A percentile compares a stretch with the other conserved stretches of the same genome.
phyloP scores from a whole-genome alignment of 2,113 vertebrate species.

The Recurvirostra avosetta region DNA sequence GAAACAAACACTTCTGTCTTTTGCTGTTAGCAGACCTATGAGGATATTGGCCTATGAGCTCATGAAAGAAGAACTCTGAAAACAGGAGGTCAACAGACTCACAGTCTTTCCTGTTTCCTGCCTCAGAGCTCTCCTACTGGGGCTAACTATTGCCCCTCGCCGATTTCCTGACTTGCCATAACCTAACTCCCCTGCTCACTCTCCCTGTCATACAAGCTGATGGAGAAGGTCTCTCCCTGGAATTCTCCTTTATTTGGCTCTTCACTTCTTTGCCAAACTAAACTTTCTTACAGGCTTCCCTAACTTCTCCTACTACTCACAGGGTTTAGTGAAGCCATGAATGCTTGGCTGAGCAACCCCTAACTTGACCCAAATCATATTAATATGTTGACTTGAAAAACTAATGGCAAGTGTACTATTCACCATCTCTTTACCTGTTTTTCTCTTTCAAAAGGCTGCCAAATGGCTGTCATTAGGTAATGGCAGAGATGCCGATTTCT shows the following conservation, averaged over 20 bases:
- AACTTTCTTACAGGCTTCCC: conserved; percentile 13
- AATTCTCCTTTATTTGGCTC: neutral
- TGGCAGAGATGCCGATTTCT: neutral
- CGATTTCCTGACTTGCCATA: conserved; percentile 8
- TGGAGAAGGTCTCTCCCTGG: neutral
- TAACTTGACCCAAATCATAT: neutral
- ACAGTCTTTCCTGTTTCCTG: conserved; percentile 35
- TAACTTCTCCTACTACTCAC: neutral
- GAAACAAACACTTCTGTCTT: conserved; percentile 27
- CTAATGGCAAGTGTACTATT: neutral
- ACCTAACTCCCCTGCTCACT: neutral
- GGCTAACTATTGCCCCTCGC: neutral
- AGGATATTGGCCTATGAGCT: conserved; percentile 38
- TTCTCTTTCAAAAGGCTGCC: neutral
- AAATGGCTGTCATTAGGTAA: neutral
- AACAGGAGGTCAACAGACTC: conserved; percentile 9
- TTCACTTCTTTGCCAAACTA: conserved; percentile 6
- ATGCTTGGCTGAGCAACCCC: neutral
- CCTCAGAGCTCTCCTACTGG: neutral
- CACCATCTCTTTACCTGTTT: neutral
- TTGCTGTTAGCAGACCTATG: neutral
- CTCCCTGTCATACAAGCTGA: neutral
- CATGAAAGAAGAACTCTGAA: conserved; percentile 38
- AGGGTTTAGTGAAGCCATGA: neutral
- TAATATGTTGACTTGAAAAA: conserved; percentile 18